Evolutionary conservation across 2,797 vertebrate genomes (phyloP).

Genomic region (Pseudochirops corinnae): DNA sequence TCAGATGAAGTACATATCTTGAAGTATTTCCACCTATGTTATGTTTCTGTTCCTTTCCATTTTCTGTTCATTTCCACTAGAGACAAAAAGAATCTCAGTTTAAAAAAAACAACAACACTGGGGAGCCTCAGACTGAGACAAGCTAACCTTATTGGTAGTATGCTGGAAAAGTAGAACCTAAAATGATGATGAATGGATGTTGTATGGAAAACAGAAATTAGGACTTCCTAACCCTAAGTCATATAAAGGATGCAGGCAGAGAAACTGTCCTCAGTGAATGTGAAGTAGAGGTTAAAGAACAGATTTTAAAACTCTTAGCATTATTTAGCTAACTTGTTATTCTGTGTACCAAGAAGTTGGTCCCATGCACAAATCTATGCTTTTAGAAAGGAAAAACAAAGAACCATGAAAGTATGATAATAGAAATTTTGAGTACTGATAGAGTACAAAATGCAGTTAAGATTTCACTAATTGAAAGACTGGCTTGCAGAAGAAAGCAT

Average conservation of each 20-base stretch:
- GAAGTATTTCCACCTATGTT: not conserved
- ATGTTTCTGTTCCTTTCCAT: not conserved
- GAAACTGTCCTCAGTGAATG: not conserved
- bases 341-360: not conserved
- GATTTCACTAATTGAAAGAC: not conserved
- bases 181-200: not conserved
- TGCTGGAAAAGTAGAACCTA: not conserved
- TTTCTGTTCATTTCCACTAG: not conserved
- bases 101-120: not conserved
- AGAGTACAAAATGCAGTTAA: not conserved
- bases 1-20: not conserved
- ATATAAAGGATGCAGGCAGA: not conserved
- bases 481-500: not conserved
- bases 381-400: not conserved
- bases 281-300: not conserved
- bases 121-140: not conserved
- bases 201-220: not conserved
- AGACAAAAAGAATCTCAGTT: not conserved
- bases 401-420: not conserved
- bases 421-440: not conserved
- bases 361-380: not conserved
- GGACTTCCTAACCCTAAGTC: not conserved
- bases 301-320: not conserved
- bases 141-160: not conserved
- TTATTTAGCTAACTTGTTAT: not conserved